Conservation (phyloP, 2,797 vertebrate species). For the Chloroceryle inda region DNA sequence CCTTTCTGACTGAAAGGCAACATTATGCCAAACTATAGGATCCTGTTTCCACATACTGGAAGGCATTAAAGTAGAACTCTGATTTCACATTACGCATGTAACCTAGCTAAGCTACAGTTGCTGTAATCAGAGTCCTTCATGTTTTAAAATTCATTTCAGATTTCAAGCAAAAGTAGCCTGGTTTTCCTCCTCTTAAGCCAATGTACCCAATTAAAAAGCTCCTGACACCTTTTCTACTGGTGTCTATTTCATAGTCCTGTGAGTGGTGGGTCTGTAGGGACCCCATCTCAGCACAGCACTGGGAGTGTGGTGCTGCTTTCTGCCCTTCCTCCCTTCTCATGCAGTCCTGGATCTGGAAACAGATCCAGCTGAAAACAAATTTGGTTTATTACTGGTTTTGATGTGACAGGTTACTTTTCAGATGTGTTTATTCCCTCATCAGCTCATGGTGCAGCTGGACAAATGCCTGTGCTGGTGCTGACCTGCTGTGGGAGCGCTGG, state of each 20-base stretch:
- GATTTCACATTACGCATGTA: background rate
- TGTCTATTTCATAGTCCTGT: background rate
- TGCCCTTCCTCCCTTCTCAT: background rate
- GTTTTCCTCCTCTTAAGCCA: background rate
- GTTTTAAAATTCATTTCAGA: background rate
- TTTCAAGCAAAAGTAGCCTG: background rate
- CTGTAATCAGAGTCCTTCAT: background rate
- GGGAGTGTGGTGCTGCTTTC: background rate
- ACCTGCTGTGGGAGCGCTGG: background rate
- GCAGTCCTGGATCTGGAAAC: background rate
- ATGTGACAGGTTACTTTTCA: background rate
- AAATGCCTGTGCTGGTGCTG: accelerated
- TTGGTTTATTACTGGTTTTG: background rate
- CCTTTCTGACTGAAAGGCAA: too few relatives aligned
- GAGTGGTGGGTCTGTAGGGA: accelerated
- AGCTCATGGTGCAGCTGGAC: background rate
- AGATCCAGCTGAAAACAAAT: accelerated
- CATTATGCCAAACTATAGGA: background rate
- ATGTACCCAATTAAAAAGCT: accelerated
- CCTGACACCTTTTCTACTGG: accelerated
- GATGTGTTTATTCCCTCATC: background rate
- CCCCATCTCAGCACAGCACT: accelerated
- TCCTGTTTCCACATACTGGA: background rate
- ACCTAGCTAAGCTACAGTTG: background rate
- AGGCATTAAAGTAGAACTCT: background rate